Percentiles rank a stretch among this genome's conserved stretches.
These are phyloP conservation scores for Hippasteria phrygiana DNA, from an alignment of 53 echinoderm and acorn worm species.

Conservation along the genomic window DNA sequence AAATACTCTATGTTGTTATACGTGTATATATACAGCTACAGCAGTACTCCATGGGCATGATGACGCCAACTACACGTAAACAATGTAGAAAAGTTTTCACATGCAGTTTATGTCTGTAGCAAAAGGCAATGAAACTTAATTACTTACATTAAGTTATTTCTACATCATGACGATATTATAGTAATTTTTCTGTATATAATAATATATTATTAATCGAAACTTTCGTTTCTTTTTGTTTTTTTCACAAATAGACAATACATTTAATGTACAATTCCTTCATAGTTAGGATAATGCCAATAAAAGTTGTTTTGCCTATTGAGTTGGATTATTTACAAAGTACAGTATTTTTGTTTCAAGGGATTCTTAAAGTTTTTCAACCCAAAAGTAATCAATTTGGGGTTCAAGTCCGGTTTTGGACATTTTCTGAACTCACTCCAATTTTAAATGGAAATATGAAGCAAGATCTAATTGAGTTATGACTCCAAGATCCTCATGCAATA, in stretches of 20 bases:
- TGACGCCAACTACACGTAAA: slow-evolving; percentile 37
- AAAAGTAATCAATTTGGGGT: not conserved
- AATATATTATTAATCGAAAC: slow-evolving; percentile 55
- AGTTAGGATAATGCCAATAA: slow-evolving; percentile 35
- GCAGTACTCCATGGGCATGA: slow-evolving; percentile 7
- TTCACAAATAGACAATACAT: slow-evolving; percentile 51
- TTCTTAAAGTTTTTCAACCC: not conserved
- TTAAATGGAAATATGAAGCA: no score
- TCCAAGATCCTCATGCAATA: no score
- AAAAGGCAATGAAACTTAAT: not conserved
- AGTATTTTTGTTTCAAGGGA: not conserved
- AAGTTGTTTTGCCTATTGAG: slow-evolving; percentile 15
- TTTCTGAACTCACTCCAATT: no score
- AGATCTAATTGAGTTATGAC: no score
- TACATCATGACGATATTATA: slow-evolving; percentile 30
- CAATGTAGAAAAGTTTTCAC: slow-evolving; percentile 29
- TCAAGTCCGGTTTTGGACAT: no score
- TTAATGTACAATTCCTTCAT: slow-evolving; percentile 30
- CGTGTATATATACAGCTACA: not conserved
- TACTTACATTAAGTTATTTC: slow-evolving; percentile 32
- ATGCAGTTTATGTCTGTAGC: slow-evolving; percentile 39
- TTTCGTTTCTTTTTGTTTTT: slow-evolving; percentile 42
- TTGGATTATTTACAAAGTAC: slow-evolving; percentile 45
- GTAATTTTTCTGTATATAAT: slow-evolving; percentile 34
- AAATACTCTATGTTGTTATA: not conserved